phyloP scores from a whole-genome alignment of 2,113 vertebrate species.

The Crotalus horridus region DNA sequence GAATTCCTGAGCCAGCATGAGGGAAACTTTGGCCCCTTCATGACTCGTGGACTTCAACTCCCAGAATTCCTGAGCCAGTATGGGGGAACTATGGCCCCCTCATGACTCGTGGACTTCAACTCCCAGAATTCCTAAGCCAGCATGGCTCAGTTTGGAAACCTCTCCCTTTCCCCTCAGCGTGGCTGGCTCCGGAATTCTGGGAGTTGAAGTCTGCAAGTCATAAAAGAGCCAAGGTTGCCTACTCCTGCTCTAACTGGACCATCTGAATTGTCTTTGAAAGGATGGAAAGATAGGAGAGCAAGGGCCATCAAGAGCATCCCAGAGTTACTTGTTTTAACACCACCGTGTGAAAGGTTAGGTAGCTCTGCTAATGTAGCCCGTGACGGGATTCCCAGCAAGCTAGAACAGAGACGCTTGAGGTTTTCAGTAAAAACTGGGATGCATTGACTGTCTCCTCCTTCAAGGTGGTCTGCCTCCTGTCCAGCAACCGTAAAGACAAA shows the following conservation, averaged over 20 bases:
- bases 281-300: background rate
- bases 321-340: background rate
- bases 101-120: too few species aligned
- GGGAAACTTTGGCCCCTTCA: too few species aligned
- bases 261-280: background rate
- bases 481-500: conserved; percentile 86
- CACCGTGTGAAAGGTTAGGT: background rate
- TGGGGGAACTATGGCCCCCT: too few species aligned
- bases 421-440: background rate
- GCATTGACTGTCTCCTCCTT: conserved; percentile 8
- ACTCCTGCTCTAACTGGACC: background rate
- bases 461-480: conserved; percentile 87
- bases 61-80: too few species aligned
- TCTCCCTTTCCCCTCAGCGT: too few species aligned
- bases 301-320: background rate
- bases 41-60: too few species aligned
- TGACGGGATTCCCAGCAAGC: accelerated
- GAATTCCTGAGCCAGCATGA: too few species aligned
- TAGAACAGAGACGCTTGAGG: background rate
- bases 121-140: too few species aligned
- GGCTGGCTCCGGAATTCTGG: too few species aligned
- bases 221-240: too few species aligned
- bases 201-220: too few species aligned
- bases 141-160: too few species aligned
- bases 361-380: background rate